phyloP scores from a whole-genome alignment of 1,140 invertebrate genomes.

The Polyergus mexicanus region DNA sequence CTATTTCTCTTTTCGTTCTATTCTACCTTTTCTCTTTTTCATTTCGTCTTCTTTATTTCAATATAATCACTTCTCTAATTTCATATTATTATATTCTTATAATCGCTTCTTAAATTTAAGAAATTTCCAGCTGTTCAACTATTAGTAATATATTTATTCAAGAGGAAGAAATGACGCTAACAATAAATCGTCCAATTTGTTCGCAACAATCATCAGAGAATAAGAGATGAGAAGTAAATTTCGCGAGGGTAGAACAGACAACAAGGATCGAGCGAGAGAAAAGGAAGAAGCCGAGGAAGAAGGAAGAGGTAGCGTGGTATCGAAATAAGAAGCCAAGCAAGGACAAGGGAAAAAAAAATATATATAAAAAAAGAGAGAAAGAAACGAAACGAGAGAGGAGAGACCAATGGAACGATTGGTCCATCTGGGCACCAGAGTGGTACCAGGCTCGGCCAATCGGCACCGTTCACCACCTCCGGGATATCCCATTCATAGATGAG shows the following conservation, averaged over 20 bases:
- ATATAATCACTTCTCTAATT: too few species aligned
- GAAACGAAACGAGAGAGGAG: conserved; percentile 71
- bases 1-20: background rate
- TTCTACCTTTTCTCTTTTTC: background rate
- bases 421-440: conserved; percentile 70
- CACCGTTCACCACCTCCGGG: conserved; percentile 76
- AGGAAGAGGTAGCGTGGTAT: background rate
- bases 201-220: conserved; percentile 24
- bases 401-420: conserved; percentile 78
- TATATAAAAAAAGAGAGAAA: conserved; percentile 38
- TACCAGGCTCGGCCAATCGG: conserved; percentile 79
- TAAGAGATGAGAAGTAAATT: conserved; percentile 48
- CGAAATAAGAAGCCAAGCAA: conserved; percentile 49
- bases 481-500: conserved; percentile 80
- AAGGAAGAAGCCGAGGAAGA: conserved; percentile 47
- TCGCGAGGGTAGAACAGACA: conserved; percentile 36
- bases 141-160: background rate
- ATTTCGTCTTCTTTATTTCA: background rate
- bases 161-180: conserved; percentile 10
- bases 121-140: background rate
- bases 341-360: conserved; percentile 22
- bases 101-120: too few species aligned
- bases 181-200: conserved; percentile 49
- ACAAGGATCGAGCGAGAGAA: conserved; percentile 12
- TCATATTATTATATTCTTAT: background rate